A percentile compares a stretch with the other conserved stretches of the same genome.
Evolutionary conservation across 2,797 vertebrate species (phyloP).

Genomic region (Premnoplex brunnescens): DNA sequence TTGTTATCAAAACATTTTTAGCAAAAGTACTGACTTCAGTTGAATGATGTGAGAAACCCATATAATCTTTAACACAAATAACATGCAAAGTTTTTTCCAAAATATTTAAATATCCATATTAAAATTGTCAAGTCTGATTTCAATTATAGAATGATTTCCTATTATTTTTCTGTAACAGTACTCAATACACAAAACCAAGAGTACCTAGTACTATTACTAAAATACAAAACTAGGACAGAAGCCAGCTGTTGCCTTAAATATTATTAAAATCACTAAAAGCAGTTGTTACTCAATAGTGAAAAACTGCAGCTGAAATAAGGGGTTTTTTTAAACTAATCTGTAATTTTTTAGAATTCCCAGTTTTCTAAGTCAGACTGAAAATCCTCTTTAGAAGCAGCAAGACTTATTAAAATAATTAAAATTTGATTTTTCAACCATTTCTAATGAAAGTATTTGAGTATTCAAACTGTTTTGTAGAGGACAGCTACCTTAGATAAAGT

Average conservation of each 20-base stretch:
- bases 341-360: neutral
- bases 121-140: neutral
- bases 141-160: neutral
- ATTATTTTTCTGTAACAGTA: neutral
- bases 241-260: neutral
- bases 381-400: neutral
- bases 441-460: neutral
- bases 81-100: rapidly evolving
- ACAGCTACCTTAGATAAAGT: neutral
- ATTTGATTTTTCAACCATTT: neutral
- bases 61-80: neutral
- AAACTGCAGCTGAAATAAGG: neutral
- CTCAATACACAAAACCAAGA: neutral
- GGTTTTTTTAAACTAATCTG: rapidly evolving
- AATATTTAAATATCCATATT: neutral
- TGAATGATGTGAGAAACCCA: neutral
- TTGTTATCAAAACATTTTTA: rapidly evolving
- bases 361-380: neutral
- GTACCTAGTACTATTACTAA: neutral
- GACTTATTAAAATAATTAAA: neutral
- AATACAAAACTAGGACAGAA: neutral
- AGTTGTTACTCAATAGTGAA: neutral
- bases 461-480: neutral
- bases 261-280: neutral
- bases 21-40: neutral